phyloP scores from a whole-genome alignment of 2,113 vertebrate species.

The Petromus typicus region DNA sequence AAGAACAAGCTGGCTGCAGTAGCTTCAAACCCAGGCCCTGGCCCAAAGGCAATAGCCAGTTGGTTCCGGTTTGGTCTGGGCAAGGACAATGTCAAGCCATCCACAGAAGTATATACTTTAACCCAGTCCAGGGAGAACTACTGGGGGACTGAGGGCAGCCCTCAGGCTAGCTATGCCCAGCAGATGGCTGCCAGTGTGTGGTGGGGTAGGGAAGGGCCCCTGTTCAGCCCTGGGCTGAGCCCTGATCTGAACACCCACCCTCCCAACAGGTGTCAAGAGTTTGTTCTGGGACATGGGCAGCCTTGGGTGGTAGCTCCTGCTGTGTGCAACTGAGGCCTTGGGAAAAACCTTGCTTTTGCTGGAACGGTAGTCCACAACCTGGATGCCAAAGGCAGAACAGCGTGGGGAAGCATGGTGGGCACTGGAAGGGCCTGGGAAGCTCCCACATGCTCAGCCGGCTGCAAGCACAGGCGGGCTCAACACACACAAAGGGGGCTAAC shows the following conservation, averaged over 20 bases:
- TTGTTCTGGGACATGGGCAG: too few relatives aligned
- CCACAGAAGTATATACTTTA: constrained; percentile 5
- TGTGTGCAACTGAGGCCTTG: background rate
- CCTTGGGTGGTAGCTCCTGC: rapidly evolving
- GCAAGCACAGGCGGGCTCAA: background rate
- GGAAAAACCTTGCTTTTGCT: too few relatives aligned
- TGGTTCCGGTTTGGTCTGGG: constrained; percentile 60
- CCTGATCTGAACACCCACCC: background rate
- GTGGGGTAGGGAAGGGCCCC: background rate
- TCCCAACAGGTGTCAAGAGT: background rate
- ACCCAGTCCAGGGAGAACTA: background rate
- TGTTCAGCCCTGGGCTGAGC: background rate
- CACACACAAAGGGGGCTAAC: background rate
- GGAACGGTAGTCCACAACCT: background rate
- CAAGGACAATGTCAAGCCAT: background rate
- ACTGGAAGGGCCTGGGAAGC: background rate
- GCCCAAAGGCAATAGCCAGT: constrained; percentile 70
- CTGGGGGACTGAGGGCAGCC: background rate
- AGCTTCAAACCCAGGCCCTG: constrained; percentile 45
- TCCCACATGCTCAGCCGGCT: background rate
- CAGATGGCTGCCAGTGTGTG: background rate
- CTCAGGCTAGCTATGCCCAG: background rate
- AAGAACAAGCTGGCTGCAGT: background rate
- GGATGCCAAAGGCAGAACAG: rapidly evolving
- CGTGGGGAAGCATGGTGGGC: rapidly evolving